Evolutionary conservation across 2,888 invertebrate genomes (phyloP).

Genomic region (Hyppa rectilinea): DNA sequence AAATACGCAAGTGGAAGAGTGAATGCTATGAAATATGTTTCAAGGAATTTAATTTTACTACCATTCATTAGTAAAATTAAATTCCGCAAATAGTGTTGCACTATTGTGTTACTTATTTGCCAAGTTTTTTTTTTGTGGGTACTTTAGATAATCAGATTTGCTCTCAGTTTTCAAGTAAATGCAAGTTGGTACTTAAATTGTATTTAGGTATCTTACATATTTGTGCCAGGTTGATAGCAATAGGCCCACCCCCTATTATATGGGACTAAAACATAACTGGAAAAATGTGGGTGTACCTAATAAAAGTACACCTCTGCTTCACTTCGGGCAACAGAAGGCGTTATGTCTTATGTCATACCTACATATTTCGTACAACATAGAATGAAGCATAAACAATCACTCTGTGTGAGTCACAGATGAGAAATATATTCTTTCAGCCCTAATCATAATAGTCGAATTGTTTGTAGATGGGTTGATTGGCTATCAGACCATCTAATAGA

Average conservation of each 20-base stretch:
- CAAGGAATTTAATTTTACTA: conserved; percentile 13
- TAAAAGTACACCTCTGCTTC: no score
- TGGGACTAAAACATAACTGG: no score
- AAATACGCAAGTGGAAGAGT: conserved; percentile 25
- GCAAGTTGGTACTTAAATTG: neutral
- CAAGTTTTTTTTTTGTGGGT: neutral
- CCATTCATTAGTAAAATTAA: no score
- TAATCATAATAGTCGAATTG: neutral
- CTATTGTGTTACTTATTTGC: neutral
- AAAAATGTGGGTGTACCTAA: no score
- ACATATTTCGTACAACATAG: no score
- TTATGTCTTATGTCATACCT: no score
- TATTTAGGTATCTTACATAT: no score
- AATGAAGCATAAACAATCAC: neutral
- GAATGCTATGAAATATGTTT: conserved; percentile 21
- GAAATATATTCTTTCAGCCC: neutral
- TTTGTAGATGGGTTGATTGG: no score
- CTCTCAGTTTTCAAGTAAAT: neutral
- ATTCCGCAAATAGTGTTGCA: conserved; percentile 13
- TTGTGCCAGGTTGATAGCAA: no score
- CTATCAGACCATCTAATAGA: no score
- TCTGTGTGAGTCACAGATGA: conserved; percentile 2
- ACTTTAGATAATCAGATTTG: neutral
- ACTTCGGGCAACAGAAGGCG: no score
- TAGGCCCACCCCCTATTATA: no score